Percentiles rank a stretch among this genome's conserved stretches.
Evolutionary conservation across 2,888 invertebrate species (phyloP).

Genomic region (Ditula angustiorana): DNA sequence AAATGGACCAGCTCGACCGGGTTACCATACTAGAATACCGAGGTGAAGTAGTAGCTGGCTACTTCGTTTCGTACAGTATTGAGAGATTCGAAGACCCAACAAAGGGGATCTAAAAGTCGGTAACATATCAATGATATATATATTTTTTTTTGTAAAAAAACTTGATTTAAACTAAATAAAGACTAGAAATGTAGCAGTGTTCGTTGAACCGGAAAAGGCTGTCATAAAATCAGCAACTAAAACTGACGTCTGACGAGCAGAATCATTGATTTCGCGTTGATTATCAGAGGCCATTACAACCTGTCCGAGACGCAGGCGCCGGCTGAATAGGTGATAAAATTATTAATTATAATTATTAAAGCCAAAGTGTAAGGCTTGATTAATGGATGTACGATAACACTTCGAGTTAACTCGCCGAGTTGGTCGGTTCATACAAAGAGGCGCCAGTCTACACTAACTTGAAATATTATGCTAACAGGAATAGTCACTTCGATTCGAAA

Average conservation of each 20-base stretch:
- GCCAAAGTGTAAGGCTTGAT: conserved; percentile 35
- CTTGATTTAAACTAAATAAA: too few relatives aligned
- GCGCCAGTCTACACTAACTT: conserved; percentile 25
- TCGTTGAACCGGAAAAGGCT: too few relatives aligned
- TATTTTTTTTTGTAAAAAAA: too few relatives aligned
- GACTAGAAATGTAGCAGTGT: too few relatives aligned
- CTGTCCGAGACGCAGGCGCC: conserved; percentile 24
- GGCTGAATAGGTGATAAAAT: conserved; percentile 40
- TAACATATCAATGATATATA: too few relatives aligned
- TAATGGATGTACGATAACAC: conserved; percentile 35
- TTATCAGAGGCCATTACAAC: conserved; percentile 25
- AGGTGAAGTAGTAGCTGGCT: too few relatives aligned
- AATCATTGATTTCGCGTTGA: conserved; percentile 33
- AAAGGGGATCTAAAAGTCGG: too few relatives aligned
- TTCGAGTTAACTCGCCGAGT: conserved; percentile 25
- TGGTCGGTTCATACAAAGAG: conserved; percentile 9
- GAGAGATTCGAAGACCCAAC: too few relatives aligned
- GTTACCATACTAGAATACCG: too few relatives aligned
- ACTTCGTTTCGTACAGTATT: too few relatives aligned
- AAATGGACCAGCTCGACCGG: too few relatives aligned
- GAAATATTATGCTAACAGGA: conserved; percentile 16
- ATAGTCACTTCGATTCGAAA: conserved; percentile 23
- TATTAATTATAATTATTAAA: conserved; percentile 42
- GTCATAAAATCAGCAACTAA: conserved; percentile 13
- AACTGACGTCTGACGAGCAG: conserved; percentile 13